These are phyloP conservation scores for Cyclophora punctaria DNA, from an alignment of 2,888 invertebrate species.

Conservation along the genomic window DNA sequence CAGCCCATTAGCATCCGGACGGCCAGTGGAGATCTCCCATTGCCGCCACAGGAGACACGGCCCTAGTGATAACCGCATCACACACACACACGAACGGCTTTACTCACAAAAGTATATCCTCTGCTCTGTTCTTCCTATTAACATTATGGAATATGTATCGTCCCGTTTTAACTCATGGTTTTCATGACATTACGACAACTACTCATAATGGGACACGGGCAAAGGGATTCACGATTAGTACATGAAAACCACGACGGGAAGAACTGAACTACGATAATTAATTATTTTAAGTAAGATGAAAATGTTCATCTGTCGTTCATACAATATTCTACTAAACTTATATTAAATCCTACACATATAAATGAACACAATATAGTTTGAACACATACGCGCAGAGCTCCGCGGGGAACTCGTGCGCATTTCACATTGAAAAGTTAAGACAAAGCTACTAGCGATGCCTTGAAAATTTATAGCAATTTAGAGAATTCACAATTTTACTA, in stretches of 20 bases:
- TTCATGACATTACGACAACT: constrained; percentile 6
- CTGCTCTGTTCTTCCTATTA: constrained; percentile 17
- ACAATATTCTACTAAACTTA: neutral
- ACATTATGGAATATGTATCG: constrained; percentile 12
- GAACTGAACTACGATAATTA: constrained; percentile 11
- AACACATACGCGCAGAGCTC: neutral
- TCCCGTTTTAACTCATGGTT: constrained; percentile 25
- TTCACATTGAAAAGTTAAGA: neutral
- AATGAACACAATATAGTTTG: constrained; percentile 9
- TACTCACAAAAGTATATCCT: constrained; percentile 17
- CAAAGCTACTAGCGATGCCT: neutral
- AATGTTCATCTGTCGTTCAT: neutral
- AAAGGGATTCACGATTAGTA: constrained; percentile 9
- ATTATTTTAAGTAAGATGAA: constrained; percentile 1
- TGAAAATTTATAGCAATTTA: neutral
- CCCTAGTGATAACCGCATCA: neutral
- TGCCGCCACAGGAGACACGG: too few relatives aligned
- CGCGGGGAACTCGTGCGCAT: neutral
- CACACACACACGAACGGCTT: constrained; percentile 1
- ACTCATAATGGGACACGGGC: neutral
- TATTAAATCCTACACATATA: constrained; percentile 4
- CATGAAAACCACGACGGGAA: constrained; percentile 36
- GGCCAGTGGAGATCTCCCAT: too few relatives aligned
- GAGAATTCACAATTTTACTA: constrained; percentile 7
- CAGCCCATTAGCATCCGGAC: too few relatives aligned